Evolutionary conservation across 2,797 vertebrate genomes (phyloP).

Genomic region (Apodemus agrarius): DNA sequence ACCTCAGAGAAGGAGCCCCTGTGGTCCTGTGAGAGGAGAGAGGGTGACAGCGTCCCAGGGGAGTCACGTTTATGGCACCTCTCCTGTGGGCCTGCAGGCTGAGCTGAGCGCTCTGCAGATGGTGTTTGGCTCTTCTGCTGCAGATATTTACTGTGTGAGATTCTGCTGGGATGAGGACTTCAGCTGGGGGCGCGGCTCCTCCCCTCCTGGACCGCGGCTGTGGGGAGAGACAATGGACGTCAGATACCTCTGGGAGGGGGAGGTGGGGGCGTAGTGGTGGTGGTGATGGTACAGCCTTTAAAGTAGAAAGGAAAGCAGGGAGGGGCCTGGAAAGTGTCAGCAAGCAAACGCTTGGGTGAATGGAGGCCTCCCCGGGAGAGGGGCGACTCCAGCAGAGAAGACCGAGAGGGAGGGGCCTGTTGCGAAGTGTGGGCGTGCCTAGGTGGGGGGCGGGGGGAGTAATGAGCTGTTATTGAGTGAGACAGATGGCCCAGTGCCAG

Average conservation of each 20-base stretch:
- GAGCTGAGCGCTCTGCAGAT: not conserved
- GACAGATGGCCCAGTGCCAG: not conserved
- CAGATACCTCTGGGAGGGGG: not conserved
- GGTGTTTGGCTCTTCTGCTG: not conserved
- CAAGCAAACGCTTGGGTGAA: not conserved
- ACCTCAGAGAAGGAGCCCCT: not conserved
- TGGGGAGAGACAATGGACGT: not conserved
- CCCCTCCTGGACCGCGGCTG: not conserved
- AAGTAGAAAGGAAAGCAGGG: not conserved
- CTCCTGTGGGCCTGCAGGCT: not conserved
- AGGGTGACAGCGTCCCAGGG: not conserved
- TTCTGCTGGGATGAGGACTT: not conserved
- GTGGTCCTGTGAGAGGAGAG: not conserved
- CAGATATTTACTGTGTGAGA: not conserved
- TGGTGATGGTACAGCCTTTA: not conserved
- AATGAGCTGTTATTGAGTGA: not conserved
- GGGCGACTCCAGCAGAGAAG: not conserved
- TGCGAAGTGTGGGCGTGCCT: not conserved
- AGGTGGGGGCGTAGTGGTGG: not conserved
- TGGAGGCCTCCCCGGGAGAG: not conserved
- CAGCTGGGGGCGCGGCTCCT: not conserved
- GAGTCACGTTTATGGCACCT: not conserved
- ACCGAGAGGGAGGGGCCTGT: not conserved
- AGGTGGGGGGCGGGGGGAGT: not conserved
- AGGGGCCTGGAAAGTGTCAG: not conserved